Evolutionary conservation across 2,113 vertebrate species (phyloP).

Genomic region (Lepisosteus oculatus): DNA sequence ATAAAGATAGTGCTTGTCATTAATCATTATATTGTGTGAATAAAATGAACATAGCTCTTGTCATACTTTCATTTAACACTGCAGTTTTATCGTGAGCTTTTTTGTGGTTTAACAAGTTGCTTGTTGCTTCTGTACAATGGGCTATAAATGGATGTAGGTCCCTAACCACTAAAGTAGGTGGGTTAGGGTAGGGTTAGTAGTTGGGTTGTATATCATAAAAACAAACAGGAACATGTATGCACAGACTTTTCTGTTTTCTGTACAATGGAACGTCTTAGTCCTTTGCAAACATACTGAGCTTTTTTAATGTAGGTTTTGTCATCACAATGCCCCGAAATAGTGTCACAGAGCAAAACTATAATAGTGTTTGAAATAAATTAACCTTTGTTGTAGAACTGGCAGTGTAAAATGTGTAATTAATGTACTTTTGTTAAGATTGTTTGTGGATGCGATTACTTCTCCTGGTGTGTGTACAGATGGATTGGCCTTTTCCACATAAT

Average conservation of each 20-base stretch:
- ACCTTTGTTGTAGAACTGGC: background rate
- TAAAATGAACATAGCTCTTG: background rate
- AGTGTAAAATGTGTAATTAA: background rate
- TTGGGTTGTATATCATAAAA: background rate
- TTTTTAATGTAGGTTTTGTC: slow-evolving; percentile 3
- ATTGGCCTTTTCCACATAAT: slow-evolving; percentile 36
- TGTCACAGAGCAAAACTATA: too few relatives aligned
- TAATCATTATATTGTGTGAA: too few relatives aligned
- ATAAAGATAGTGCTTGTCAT: too few relatives aligned
- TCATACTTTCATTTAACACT: background rate
- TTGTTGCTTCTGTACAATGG: slow-evolving; percentile 16
- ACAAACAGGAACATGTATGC: slow-evolving; percentile 27
- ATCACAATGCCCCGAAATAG: too few relatives aligned
- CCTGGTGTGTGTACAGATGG: slow-evolving; percentile 37
- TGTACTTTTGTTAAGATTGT: slow-evolving; percentile 38
- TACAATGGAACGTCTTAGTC: slow-evolving; percentile 42
- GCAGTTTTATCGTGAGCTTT: background rate
- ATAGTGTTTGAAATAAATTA: background rate
- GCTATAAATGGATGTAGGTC: slow-evolving; percentile 13
- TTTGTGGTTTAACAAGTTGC: slow-evolving; percentile 11
- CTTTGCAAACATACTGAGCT: slow-evolving; percentile 56
- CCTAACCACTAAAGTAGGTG: slow-evolving; percentile 10
- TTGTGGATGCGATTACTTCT: slow-evolving; percentile 26
- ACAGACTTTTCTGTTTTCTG: slow-evolving; percentile 28
- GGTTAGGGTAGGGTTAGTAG: background rate